phyloP scores from a whole-genome alignment of 2,888 invertebrate species.

The Chloroclysta siterata region DNA sequence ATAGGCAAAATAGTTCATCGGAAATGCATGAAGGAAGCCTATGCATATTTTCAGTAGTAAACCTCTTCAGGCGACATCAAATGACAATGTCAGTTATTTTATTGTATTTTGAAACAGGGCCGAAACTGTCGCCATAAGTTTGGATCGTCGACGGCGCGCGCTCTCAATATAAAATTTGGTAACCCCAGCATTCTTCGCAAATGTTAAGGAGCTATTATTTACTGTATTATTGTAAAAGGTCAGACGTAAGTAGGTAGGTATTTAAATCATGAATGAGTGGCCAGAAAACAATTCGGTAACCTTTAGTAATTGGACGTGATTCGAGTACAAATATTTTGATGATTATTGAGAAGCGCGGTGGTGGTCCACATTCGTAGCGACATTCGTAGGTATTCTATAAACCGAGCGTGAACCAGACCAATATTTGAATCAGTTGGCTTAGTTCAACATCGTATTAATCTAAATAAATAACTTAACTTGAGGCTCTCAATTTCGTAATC shows the following conservation, averaged over 20 bases:
- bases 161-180: background rate
- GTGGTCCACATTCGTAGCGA: conserved; percentile 4
- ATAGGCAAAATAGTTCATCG: too few species aligned
- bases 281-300: conserved; percentile 28
- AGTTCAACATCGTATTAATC: conserved; percentile 3
- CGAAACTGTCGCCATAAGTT: background rate
- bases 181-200: background rate
- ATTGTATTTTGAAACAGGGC: too few species aligned
- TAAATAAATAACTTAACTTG: conserved; percentile 4
- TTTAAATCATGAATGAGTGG: conserved; percentile 21
- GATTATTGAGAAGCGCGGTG: conserved; percentile 1
- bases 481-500: conserved; percentile 7
- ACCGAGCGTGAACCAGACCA: background rate
- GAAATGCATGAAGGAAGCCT: too few species aligned
- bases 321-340: conserved; percentile 16
- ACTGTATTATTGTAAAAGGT: conserved; percentile 30
- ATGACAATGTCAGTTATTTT: too few species aligned
- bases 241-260: conserved; percentile 10
- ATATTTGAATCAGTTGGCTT: conserved; percentile 14
- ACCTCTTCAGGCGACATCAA: too few species aligned
- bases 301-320: conserved; percentile 19
- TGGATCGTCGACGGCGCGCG: background rate
- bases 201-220: conserved; percentile 11
- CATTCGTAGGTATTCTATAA: too few species aligned
- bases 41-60: too few species aligned